phyloP scores from a whole-genome alignment of 2,888 invertebrate genomes.

The Macaria liturata region DNA sequence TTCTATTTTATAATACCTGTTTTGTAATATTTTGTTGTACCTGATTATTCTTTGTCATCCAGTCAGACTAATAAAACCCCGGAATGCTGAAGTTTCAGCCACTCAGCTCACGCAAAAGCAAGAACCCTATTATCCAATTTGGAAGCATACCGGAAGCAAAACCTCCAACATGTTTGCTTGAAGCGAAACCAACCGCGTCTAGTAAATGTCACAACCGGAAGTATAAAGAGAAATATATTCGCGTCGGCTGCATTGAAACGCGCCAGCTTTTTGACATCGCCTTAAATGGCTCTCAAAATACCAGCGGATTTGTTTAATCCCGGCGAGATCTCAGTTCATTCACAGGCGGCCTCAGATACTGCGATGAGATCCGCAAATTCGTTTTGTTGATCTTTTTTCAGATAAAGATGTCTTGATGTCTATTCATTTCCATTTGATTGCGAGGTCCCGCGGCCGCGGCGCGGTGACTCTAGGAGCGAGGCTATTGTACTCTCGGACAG shows the following conservation, averaged over 20 bases:
- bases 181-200: neutral
- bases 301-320: constrained; percentile 56
- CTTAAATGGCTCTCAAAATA: constrained; percentile 38
- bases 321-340: constrained; percentile 57
- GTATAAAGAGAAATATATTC: constrained; percentile 21
- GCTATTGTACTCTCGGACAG: constrained; percentile 20
- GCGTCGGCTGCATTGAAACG: constrained; percentile 18
- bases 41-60: no score
- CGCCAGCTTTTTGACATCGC: constrained; percentile 17
- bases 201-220: constrained; percentile 16
- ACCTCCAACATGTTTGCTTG: no score
- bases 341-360: constrained; percentile 52
- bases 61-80: no score
- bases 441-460: constrained; percentile 21
- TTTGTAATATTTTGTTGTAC: no score
- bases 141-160: no score
- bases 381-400: constrained; percentile 53
- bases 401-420: constrained; percentile 45
- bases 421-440: constrained; percentile 42
- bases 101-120: no score
- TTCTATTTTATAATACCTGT: no score
- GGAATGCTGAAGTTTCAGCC: no score
- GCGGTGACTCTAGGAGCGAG: constrained; percentile 28
- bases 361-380: constrained; percentile 51
- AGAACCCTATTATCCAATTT: no score